Base-by-base conservation (phyloP, 2,797 vertebrate species). In the Anabas testudineus region DNA sequence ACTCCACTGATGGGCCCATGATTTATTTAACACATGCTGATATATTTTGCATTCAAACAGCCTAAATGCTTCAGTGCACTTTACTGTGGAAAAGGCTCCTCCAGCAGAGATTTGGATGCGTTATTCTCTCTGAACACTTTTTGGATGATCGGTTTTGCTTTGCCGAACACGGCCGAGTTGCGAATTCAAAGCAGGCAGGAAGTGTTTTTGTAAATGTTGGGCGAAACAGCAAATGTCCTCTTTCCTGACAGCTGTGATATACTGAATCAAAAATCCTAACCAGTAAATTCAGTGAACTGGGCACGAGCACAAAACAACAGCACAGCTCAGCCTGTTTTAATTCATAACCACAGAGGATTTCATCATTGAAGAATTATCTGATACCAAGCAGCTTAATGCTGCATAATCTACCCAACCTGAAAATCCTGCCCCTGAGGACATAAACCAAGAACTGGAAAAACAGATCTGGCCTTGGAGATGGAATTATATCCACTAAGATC, bases 301-400 rank as follows among this genome's bases (percentile, higher is more conserved):
- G 37, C 24, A 2, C 21, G 24, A 67, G 64, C 42, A n/a, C 24
- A 24, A 63, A 67, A 80, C 46, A 82, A 53, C 70, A 51, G 24
- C 77, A 70, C 15, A 57, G 16, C 67, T 45, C 55, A 56, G 59
- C 66, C 70, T 22, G 19, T 77, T 73, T 86, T 76, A 74, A 81
- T 90, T 88, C 78, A 87, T 54, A 84, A 76, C 81, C 78, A 83
- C 78, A 57, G 58, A 83, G 86, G 86, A 88, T 88, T 87, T 87
- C 74, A 81, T 88, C 82, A 76, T 78, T 78, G 78, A 78, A 77
- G 87, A 87, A 91, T 90, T 83, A 90, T 91, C 87, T 81, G 85
- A 90, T 87, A 87, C 69, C 80, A 88, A 82, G 70, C 84, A 83
- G 88, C 88, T 94, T 92, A 93, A 91, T 87, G 71, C 80, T 68